A percentile compares a stretch with the other conserved stretches of the same genome.
Conservation (phyloP, 2,888 invertebrate genomes). For the Amphipyra berbera region DNA sequence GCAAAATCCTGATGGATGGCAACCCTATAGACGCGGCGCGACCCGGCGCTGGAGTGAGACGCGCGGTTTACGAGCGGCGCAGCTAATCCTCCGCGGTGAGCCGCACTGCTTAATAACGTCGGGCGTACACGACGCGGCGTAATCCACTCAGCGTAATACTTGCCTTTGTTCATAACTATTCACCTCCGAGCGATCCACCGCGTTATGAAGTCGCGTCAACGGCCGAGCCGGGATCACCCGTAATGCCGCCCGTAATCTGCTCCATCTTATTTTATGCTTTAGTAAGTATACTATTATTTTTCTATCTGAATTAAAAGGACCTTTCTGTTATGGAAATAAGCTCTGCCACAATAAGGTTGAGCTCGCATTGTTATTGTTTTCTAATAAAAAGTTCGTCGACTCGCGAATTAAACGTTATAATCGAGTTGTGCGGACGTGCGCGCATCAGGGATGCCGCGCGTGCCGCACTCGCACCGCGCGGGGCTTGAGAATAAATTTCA, state of each 20-base stretch:
- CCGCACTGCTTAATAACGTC: slow-evolving; percentile 2
- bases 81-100: slow-evolving; percentile 5
- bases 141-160: slow-evolving; percentile 26
- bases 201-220: neutral
- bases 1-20: slow-evolving; percentile 43
- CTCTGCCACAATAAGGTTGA: slow-evolving; percentile 10
- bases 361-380: slow-evolving; percentile 39
- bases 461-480: slow-evolving; percentile 14
- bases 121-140: slow-evolving; percentile 9
- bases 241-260: slow-evolving; percentile 17
- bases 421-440: slow-evolving; percentile 17
- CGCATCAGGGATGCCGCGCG: slow-evolving; percentile 22
- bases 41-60: neutral
- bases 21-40: neutral
- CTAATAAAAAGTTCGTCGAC: slow-evolving; percentile 15
- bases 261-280: slow-evolving; percentile 21
- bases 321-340: slow-evolving; percentile 17
- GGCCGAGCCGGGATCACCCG: neutral
- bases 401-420: slow-evolving; percentile 28
- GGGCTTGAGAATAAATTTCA: slow-evolving; percentile 50
- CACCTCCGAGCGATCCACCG: neutral
- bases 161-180: slow-evolving; percentile 37
- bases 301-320: slow-evolving; percentile 16
- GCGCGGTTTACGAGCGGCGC: neutral
- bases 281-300: slow-evolving; percentile 9